Conservation (phyloP, 1,140 invertebrate species). For the Panulirus ornatus region DNA sequence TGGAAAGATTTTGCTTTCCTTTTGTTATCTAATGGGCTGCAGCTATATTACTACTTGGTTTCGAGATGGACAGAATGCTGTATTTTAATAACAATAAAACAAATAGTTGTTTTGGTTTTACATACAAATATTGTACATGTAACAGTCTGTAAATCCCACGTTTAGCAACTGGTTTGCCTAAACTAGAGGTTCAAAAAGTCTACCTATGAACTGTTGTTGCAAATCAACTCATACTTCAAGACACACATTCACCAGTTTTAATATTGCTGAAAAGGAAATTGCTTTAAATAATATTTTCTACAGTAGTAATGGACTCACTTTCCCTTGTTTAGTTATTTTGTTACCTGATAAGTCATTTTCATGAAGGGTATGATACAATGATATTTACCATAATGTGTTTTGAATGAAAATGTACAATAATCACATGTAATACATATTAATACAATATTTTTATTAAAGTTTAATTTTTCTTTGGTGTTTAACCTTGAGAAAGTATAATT, state of each 20-base stretch:
- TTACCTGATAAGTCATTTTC: constrained; percentile 9
- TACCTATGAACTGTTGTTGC: constrained; percentile 30
- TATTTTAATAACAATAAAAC: constrained; percentile 33
- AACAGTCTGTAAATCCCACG: neutral
- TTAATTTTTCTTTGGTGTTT: constrained; percentile 33
- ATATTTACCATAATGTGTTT: constrained; percentile 53
- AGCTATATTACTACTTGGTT: constrained; percentile 21
- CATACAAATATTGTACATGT: constrained; percentile 30
- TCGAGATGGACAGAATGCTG: constrained; percentile 59
- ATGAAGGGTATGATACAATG: constrained; percentile 26
- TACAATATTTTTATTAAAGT: constrained; percentile 73
- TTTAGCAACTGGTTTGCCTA: constrained; percentile 22
- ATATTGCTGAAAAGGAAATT: neutral
- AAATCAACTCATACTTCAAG: neutral
- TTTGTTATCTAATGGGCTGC: neutral
- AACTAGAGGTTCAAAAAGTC: constrained; percentile 3
- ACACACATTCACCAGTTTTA: neutral
- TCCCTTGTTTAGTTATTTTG: constrained; percentile 27
- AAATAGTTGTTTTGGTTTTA: neutral
- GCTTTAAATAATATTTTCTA: constrained; percentile 4
- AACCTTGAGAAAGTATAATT: neutral
- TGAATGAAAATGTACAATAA: constrained; percentile 69
- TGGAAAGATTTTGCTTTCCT: neutral
- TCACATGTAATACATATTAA: constrained; percentile 71
- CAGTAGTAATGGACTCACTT: constrained; percentile 1